These are phyloP conservation scores for Glandiceps talaboti DNA, from an alignment of 53 echinoderm and acorn worm genomes.

Conservation along the genomic window DNA sequence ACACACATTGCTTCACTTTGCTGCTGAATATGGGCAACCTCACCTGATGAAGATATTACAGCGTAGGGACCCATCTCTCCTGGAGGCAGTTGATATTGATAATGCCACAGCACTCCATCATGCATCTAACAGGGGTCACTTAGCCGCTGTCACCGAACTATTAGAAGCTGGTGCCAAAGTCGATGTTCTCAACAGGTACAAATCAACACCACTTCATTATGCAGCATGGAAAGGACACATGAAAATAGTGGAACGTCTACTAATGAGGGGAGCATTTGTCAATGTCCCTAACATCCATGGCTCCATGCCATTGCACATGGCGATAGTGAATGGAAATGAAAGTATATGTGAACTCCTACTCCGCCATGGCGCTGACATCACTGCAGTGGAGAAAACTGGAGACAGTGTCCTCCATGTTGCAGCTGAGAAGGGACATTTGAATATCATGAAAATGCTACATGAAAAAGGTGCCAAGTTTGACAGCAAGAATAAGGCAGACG, in stretches of 20 bases:
- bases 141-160: background rate
- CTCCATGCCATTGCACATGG: background rate
- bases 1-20: background rate
- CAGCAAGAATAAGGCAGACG: background rate
- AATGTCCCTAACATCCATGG: background rate
- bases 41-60: background rate
- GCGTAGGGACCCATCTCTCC: background rate
- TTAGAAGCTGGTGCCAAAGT: background rate
- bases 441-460: background rate
- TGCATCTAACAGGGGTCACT: background rate
- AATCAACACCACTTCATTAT: background rate
- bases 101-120: background rate
- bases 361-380: background rate
- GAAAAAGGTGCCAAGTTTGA: background rate
- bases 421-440: background rate
- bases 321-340: background rate
- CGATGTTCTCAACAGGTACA: background rate
- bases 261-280: background rate
- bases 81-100: background rate
- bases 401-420: background rate
- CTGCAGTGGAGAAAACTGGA: background rate
- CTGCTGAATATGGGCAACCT: background rate
- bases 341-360: background rate
- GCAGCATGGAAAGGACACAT: background rate
- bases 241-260: background rate